A percentile compares a stretch with the other conserved stretches of the same genome.
These are phyloP conservation scores for Stramonita haemastoma DNA, from an alignment of 2,888 invertebrate genomes.

Conservation along the genomic window DNA sequence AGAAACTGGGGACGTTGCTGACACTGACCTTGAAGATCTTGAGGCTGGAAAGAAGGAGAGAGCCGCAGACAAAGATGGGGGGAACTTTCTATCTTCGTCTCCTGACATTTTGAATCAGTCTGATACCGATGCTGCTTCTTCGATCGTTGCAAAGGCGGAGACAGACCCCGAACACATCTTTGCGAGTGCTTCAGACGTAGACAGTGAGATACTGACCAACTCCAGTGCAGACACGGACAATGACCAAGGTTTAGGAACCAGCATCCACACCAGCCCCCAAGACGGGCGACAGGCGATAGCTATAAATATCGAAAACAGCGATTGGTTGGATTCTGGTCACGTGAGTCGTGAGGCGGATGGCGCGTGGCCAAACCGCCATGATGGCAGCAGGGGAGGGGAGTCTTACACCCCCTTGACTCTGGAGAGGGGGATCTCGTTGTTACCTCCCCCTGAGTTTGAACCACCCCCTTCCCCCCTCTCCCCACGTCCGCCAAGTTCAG, in stretches of 20 bases:
- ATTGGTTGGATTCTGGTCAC: slow-evolving; percentile 22
- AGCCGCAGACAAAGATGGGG: neutral
- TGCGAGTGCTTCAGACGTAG: neutral
- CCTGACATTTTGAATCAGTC: neutral
- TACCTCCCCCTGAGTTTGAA: slow-evolving; percentile 34
- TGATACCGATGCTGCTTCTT: neutral
- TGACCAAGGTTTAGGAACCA: neutral
- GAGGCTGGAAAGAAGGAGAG: neutral
- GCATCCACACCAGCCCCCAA: neutral
- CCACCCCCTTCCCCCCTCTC: neutral
- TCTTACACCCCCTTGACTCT: neutral
- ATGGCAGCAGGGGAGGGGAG: neutral
- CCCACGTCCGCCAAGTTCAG: slow-evolving; percentile 4
- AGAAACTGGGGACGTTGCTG: neutral
- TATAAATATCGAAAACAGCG: neutral
- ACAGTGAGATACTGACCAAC: neutral
- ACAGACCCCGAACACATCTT: neutral
- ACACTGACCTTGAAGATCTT: neutral
- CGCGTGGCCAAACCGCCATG: neutral
- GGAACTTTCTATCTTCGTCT: neutral
- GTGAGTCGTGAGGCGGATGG: neutral
- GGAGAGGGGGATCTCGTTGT: neutral
- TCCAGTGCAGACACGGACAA: neutral
- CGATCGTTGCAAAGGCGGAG: neutral
- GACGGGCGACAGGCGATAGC: neutral